Conservation (phyloP, 1,140 invertebrate genomes). For the Macrocentrus cingulum region DNA sequence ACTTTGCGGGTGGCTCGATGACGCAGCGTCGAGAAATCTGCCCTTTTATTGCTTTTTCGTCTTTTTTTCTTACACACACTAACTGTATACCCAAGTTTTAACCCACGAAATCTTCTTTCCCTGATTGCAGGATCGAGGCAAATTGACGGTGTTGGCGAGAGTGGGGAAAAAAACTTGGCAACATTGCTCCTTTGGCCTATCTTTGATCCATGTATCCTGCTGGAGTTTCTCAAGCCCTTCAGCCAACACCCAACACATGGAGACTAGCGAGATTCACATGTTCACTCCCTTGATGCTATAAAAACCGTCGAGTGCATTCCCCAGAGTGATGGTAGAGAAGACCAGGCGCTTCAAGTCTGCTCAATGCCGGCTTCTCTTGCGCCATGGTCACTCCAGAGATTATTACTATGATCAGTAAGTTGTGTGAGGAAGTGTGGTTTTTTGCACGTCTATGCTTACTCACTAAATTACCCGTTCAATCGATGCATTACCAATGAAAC, state of each 20-base stretch:
- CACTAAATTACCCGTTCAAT: slow-evolving; percentile 20
- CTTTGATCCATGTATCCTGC: too few species aligned
- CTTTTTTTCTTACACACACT: background rate
- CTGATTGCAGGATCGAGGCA: too few species aligned
- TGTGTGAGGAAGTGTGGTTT: slow-evolving; percentile 7
- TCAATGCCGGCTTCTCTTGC: background rate
- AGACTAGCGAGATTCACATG: background rate
- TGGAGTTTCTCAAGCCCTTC: too few species aligned
- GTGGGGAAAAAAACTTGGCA: too few species aligned
- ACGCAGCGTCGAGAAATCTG: slow-evolving; percentile 24
- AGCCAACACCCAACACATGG: too few species aligned
- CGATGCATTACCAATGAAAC: slow-evolving; percentile 20
- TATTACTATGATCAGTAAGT: slow-evolving; percentile 18
- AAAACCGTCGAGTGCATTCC: background rate
- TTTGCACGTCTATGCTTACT: slow-evolving; percentile 9
- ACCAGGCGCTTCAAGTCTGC: too few species aligned
- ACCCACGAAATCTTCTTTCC: too few species aligned
- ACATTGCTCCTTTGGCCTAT: too few species aligned
- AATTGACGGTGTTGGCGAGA: too few species aligned
- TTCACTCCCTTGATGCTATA: background rate
- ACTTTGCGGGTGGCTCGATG: slow-evolving; percentile 23
- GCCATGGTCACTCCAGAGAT: slow-evolving; percentile 14
- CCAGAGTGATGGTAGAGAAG: background rate
- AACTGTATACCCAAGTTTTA: too few species aligned
- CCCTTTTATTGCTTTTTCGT: background rate